Percentiles rank a stretch among this genome's conserved stretches.
Conservation (phyloP, 2,888 invertebrate genomes). For the Silvanus unidentatus region DNA sequence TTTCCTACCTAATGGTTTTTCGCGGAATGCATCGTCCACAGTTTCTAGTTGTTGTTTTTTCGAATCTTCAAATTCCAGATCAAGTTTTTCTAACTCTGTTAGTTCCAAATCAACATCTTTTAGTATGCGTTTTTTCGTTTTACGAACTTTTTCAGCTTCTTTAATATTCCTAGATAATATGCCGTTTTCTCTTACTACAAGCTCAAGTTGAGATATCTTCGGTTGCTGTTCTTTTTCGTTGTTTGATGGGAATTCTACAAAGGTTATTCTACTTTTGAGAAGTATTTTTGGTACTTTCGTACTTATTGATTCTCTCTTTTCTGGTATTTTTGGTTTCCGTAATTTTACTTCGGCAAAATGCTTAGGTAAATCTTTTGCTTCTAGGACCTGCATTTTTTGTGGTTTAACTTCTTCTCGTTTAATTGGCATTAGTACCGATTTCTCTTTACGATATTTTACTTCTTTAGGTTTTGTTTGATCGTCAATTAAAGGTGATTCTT, state of each 20-base stretch:
- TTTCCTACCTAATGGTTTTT: constrained; percentile 25
- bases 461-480: constrained; percentile 29
- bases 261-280: constrained; percentile 65
- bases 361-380: constrained; percentile 47
- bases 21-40: constrained; percentile 37
- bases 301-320: constrained; percentile 36
- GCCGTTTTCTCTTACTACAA: constrained; percentile 41
- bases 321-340: constrained; percentile 42
- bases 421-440: constrained; percentile 32
- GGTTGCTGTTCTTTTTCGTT: constrained; percentile 37
- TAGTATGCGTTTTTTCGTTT: constrained; percentile 40
- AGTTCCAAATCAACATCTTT: constrained; percentile 42
- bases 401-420: constrained; percentile 56
- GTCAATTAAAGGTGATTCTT: constrained; percentile 16
- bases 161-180: constrained; percentile 48
- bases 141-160: constrained; percentile 43
- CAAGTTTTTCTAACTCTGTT: constrained; percentile 46
- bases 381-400: constrained; percentile 56
- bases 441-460: constrained; percentile 25
- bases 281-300: constrained; percentile 57
- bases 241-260: constrained; percentile 46
- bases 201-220: constrained; percentile 38
- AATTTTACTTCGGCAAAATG: constrained; percentile 58
- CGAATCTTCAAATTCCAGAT: constrained; percentile 44
- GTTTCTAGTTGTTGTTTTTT: constrained; percentile 42